Base-by-base conservation (phyloP, 2,797 vertebrate genomes). In the Macroramphosus scolopax region DNA sequence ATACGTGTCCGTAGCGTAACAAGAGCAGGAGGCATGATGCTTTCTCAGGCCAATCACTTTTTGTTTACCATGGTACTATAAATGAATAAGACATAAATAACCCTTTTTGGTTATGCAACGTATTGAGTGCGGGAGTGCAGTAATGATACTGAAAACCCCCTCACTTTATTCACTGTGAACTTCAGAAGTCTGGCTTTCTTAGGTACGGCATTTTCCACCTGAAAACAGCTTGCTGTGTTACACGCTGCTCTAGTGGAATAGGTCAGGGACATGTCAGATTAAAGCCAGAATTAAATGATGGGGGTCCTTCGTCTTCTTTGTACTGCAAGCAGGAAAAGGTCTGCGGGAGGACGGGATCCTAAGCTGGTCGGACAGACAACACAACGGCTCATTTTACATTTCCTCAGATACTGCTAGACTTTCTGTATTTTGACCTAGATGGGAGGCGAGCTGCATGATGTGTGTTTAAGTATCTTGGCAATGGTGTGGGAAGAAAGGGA, bases 371-470 rank as follows among this genome's bases (percentile, higher is more conserved):
- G 30, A 51, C 47, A 52, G 40, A 50, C 62, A 53, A 47, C 51
- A 41, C 53, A 61, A 22, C 18, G 1, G 36, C 55, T 44, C 53
- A n/a, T n/a, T n/a, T 6, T 43, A 22, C 26, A 68, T 61, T 68
- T 75, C 57, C 63, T 59, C 48, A 67, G 66, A 78, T 36, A 1
- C 28, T 26, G 51, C 46, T 44, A 42, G 48, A 48, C 46, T 64
- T 58, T 13, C 28, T 47, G 37, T 60, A 53, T 43, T 38, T 42
- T 83, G 82, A 82, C 85, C 85, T 65, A 86, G 69, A 81, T 88
- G 65, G 38, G 63, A 72, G 64, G 50, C 13, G 69, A 86, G 75
- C 82, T 48, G 35, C 56, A 70, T 80, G 83, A 85, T 83, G 47
- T 46, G 65, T 72, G 68, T 80, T 72, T 70, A 72, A 84, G 70